Percentiles rank a stretch among this genome's conserved stretches.
Conservation (phyloP, 1,140 invertebrate genomes). For the Drosophila prosaltans region DNA sequence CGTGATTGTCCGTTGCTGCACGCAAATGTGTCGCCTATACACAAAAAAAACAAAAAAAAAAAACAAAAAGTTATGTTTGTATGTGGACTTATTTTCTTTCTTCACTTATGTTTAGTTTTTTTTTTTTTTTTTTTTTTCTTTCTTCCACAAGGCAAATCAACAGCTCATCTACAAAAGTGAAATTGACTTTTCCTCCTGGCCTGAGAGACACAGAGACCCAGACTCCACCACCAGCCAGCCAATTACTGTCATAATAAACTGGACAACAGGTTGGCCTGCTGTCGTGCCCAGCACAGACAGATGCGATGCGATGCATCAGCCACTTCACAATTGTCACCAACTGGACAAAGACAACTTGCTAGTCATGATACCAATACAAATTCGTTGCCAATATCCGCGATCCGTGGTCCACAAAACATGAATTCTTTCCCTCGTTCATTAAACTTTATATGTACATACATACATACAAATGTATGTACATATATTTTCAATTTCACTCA, state of each 20-base stretch:
- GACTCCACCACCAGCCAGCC: conserved; percentile 34
- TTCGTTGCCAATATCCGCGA: not conserved
- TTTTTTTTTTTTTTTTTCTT: too few relatives aligned
- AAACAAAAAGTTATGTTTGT: conserved; percentile 22
- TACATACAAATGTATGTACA: too few relatives aligned
- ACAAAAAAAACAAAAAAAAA: conserved; percentile 16
- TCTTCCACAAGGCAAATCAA: conserved; percentile 48
- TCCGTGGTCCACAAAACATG: not conserved
- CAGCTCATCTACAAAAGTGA: conserved; percentile 59
- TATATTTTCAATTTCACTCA: not conserved
- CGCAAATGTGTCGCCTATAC: conserved; percentile 84
- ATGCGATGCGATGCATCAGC: conserved; percentile 2
- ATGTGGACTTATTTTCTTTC: conserved; percentile 19
- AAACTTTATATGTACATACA: too few relatives aligned
- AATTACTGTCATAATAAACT: conserved; percentile 77
- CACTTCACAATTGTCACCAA: conserved; percentile 22
- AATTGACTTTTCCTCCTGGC: conserved; percentile 68
- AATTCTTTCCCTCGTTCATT: too few relatives aligned
- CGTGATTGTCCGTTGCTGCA: conserved; percentile 83
- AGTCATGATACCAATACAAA: conserved; percentile 17
- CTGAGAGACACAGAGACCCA: not conserved
- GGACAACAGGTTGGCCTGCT: conserved; percentile 61
- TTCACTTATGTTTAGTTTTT: conserved; percentile 8
- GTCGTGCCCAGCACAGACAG: conserved; percentile 39
- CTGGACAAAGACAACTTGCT: conserved; percentile 31